Evolutionary conservation across 92 coral and sea anemone species (phyloP).

Genomic region (Actinostola sp.): DNA sequence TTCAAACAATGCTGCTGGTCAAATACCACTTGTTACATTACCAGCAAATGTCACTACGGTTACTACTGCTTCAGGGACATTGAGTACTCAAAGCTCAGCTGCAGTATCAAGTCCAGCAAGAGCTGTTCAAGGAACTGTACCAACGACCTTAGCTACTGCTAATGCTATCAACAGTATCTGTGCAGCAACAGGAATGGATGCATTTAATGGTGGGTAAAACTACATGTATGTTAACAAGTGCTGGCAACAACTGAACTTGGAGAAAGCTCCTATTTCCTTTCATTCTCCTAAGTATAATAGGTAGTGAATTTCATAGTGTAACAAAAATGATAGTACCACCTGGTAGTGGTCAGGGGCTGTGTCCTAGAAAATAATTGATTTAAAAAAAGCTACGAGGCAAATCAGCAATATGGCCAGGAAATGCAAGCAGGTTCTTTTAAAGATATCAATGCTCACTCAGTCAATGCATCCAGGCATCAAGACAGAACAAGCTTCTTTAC

Average conservation of each 20-base stretch:
- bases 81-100: slow-evolving; percentile 67
- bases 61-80: slow-evolving; percentile 52
- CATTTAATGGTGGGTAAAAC: slow-evolving; percentile 85
- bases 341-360: no score
- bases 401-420: no score
- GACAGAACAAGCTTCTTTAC: no score
- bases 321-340: no score
- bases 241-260: background rate
- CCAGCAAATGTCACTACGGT: slow-evolving; percentile 59
- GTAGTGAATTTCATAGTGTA: no score
- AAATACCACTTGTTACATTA: slow-evolving; percentile 72
- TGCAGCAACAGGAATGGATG: slow-evolving; percentile 97
- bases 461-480: no score
- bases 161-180: slow-evolving; percentile 95
- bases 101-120: slow-evolving; percentile 73
- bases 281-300: no score
- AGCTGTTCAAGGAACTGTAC: slow-evolving; percentile 56
- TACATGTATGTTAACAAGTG: background rate
- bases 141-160: slow-evolving; percentile 87
- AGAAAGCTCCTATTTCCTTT: no score
- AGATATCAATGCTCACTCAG: no score
- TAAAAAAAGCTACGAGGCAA: no score
- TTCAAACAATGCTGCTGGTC: slow-evolving; percentile 76
- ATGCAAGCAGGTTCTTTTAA: no score
- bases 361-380: no score